Evolutionary conservation across 2,797 vertebrate genomes (phyloP).

Genomic region (Microctenopoma stevenorrisi): DNA sequence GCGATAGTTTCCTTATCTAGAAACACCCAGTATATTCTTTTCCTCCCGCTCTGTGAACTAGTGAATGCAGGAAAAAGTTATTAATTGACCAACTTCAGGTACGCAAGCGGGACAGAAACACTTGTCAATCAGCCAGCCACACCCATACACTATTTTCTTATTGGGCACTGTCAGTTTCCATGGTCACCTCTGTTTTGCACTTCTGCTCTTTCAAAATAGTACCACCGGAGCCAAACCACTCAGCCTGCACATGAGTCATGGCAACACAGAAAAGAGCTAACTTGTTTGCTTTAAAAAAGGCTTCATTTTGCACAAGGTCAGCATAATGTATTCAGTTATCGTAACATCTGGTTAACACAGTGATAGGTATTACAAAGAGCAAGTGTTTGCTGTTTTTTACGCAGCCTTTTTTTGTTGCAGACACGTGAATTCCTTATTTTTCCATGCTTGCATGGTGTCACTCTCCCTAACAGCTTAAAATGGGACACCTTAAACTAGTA

Average conservation of each 20-base stretch:
- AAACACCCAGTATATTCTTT: constrained; percentile 34
- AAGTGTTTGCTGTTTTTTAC: not conserved
- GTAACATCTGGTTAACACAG: constrained; percentile 25
- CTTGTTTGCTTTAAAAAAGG: constrained; percentile 46
- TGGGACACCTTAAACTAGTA: not conserved
- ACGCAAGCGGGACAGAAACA: constrained; percentile 20
- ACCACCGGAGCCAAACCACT: constrained; percentile 50
- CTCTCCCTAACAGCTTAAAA: not conserved
- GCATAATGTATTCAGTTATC: not conserved
- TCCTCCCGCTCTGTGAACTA: constrained; percentile 2
- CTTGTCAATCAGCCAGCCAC: constrained; percentile 57
- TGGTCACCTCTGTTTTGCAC: constrained; percentile 75
- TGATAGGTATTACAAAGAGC: constrained; percentile 1
- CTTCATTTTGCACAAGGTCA: constrained; percentile 21
- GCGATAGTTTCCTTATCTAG: constrained; percentile 28
- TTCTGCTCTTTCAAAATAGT: constrained; percentile 69
- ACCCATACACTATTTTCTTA: constrained; percentile 49
- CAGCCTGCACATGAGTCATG: constrained; percentile 62
- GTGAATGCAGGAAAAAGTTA: constrained; percentile 53
- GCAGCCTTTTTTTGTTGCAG: not conserved
- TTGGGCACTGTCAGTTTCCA: constrained; percentile 73
- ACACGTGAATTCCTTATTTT: not conserved
- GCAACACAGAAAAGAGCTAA: constrained; percentile 41
- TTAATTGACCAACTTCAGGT: constrained; percentile 62
- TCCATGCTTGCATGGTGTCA: not conserved